These are phyloP conservation scores for Uloborus plumipes DNA, from an alignment of 2,888 invertebrate genomes.

Conservation along the genomic window DNA sequence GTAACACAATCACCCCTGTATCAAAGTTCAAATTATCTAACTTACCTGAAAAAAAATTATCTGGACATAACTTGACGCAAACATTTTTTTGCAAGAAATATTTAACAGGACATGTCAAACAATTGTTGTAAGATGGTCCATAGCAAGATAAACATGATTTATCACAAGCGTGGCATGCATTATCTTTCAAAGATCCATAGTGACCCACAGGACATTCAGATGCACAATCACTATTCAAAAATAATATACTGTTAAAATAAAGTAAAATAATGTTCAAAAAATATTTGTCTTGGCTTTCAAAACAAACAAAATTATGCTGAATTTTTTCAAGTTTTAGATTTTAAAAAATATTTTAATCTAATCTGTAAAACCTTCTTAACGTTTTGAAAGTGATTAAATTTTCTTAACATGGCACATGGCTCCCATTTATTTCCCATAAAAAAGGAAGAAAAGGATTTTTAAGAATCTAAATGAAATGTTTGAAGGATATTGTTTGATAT, in stretches of 20 bases:
- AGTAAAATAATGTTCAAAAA: neutral
- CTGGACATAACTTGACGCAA: constrained; percentile 89
- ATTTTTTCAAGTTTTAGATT: too few relatives aligned
- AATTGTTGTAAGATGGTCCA: constrained; percentile 88
- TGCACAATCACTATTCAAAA: constrained; percentile 81
- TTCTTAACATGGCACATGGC: too few relatives aligned
- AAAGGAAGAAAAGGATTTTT: too few relatives aligned
- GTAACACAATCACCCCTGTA: too few relatives aligned
- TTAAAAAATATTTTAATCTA: too few relatives aligned
- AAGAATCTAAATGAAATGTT: too few relatives aligned
- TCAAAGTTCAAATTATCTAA: neutral
- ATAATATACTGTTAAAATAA: constrained; percentile 4
- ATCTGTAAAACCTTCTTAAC: too few relatives aligned
- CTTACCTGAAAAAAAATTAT: constrained; percentile 80
- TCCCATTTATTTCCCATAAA: too few relatives aligned
- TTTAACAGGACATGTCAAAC: constrained; percentile 80
- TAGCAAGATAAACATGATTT: constrained; percentile 91
- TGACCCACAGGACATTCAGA: constrained; percentile 87
- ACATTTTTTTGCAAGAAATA: constrained; percentile 83
- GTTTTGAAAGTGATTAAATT: too few relatives aligned
- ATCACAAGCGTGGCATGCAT: constrained; percentile 88
- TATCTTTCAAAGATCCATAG: constrained; percentile 81
- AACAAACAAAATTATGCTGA: too few relatives aligned
- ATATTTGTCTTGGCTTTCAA: neutral
- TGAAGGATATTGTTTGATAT: too few relatives aligned